Evolutionary conservation across 23 tunicate species (phyloP), one percentile per base, ranked within the genome.

Genomic region (Corella eumyota): DNA sequence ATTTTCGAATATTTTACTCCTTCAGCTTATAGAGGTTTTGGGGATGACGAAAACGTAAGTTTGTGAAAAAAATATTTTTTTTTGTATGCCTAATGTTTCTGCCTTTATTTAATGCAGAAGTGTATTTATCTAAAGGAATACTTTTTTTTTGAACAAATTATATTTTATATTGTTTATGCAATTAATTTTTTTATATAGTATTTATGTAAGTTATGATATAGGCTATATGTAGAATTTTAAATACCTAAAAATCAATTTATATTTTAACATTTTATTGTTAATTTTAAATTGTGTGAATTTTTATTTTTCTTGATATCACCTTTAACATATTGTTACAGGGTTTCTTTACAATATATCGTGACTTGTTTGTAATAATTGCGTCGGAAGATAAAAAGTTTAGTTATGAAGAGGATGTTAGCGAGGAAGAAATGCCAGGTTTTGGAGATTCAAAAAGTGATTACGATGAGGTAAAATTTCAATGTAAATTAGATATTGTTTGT

Each of bases 341-440:
- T 4, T 88, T 88, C 49, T 88, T 60, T 53, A 32, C 96, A 27
- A 72, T 88, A n/a, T 88, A 88, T 55, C 72, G 81, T 34, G 88
- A 79, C 35, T 79, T 88, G 32, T 88, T 88, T 36, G 56, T 38
- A 24, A 78, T 56, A 46, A 88, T 88, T 40, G 22, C 61, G 51
- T 58, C 49, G 45, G 81, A 78, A 56, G 96, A 88, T 36, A 62
- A 68, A 47, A 69, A 54, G n/a, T 88, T 88, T 54, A 50, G 77
- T 36, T 40, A 60, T 27, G 77, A 69, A 1, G 73, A 76, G 45
- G 60, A 76, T 35, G 85, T 49, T 17, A 72, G 62, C 53, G 81
- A 74, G 0, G 73, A 55, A 29, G 44, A 35, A 45, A 60, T 88
- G 86, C 96, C 96, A 0, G 52, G 30, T 2, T 88, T 88, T 66